A percentile compares a stretch with the other conserved stretches of the same genome.
Conservation (phyloP, 2,888 invertebrate genomes). For the Cerastoderma edule region DNA sequence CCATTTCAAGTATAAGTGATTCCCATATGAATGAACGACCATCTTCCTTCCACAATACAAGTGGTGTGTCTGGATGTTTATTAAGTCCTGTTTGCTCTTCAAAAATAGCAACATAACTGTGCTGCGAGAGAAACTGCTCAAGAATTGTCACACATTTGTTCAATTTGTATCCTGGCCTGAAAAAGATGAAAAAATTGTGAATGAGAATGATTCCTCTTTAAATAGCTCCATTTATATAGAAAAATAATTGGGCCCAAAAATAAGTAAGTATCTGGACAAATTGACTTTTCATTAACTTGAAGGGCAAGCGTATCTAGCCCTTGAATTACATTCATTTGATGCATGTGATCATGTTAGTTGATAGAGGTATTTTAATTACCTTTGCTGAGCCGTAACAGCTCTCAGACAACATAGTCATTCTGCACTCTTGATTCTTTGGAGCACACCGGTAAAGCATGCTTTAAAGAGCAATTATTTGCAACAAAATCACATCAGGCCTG, state of each 20-base stretch:
- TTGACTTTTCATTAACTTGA: too few relatives aligned
- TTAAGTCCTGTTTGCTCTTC: slow-evolving; percentile 56
- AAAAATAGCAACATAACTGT: slow-evolving; percentile 60
- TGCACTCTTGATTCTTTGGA: too few relatives aligned
- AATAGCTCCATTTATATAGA: too few relatives aligned
- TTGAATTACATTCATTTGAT: neutral
- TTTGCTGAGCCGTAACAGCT: too few relatives aligned
- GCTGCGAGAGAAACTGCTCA: slow-evolving; percentile 63
- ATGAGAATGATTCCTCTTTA: neutral
- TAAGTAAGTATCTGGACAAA: too few relatives aligned
- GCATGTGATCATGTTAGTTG: too few relatives aligned
- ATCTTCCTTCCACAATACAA: slow-evolving; percentile 46
- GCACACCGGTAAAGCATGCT: too few relatives aligned
- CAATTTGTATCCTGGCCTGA: slow-evolving; percentile 66
- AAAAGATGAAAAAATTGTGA: slow-evolving; percentile 19
- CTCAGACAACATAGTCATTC: too few relatives aligned
- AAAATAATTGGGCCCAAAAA: too few relatives aligned
- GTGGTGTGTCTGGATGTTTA: slow-evolving; percentile 40
- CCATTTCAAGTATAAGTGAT: slow-evolving; percentile 65
- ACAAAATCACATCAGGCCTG: too few relatives aligned
- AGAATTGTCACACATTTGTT: slow-evolving; percentile 68
- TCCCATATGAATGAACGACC: slow-evolving; percentile 64
- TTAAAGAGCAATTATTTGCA: too few relatives aligned
- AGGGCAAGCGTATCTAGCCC: neutral
- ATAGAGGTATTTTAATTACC: too few relatives aligned